Base-by-base conservation (phyloP, 1,140 invertebrate species). In the Physella acuta region DNA sequence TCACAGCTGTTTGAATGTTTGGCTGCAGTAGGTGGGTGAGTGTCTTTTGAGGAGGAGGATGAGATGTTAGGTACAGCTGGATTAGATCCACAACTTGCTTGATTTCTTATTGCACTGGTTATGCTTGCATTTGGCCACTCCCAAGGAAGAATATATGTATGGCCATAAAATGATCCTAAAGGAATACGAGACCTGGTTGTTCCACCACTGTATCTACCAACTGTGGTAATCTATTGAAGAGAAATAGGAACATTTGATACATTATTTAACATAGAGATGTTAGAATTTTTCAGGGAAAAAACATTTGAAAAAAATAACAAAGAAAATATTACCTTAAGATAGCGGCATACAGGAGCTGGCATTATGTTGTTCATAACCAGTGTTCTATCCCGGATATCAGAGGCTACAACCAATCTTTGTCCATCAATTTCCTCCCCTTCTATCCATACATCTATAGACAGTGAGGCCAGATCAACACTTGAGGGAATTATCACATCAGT, bases 81-180 rank as follows among this genome's bases (percentile, higher is more conserved):
- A n/a, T n/a, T n/a, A n/a, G n/a, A n/a, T n/a, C n/a, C n/a, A n/a
- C n/a, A n/a, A 30, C 34, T 44, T 3, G 26, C 16, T 30, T 26
- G 14, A 26, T 34, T 30, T 34, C 28, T 26, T 2, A 30, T 11
- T 1, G 37, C 30, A 28, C 11, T 14, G 11, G 60, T 26, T 4
- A 26, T 24, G n/a, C 33, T 28, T 55, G 34, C 49, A 61, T 44
- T 71, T 14, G 76, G 77, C 78, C 85, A 84, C 89, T 90, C 82
- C 74, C 89, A 90, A 5, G 90, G 90, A 49, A 92, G 82, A 60
- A 93, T 88, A 31, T 92, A 89, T 51, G 93, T 90, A 81, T 95
- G 93, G 1, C 94, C 94, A 80, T 93, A 96, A 84, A 95, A 96
- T 79, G 91, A 91, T n/a, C 94, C 94, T 28, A 95, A 85, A 0